These are phyloP conservation scores for Columba guinea DNA, from an alignment of 2,797 vertebrate genomes.

Conservation along the genomic window DNA sequence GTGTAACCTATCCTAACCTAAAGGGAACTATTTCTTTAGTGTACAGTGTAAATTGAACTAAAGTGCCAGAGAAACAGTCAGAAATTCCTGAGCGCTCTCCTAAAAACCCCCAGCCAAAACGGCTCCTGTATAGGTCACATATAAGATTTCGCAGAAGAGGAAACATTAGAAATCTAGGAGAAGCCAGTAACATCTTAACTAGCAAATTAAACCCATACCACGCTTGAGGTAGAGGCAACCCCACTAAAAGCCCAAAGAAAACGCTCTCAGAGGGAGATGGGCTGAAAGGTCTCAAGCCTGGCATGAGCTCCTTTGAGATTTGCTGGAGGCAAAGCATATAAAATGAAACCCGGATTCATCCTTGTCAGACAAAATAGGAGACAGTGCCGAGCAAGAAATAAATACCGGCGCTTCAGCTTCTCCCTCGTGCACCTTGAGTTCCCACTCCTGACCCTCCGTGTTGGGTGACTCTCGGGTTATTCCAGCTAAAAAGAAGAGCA, in stretches of 20 bases:
- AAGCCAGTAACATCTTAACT: background rate
- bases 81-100: constrained; percentile 14
- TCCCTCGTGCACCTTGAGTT: background rate
- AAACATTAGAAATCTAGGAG: constrained; percentile 9
- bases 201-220: constrained; percentile 27
- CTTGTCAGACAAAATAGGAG: background rate
- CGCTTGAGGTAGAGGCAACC: background rate
- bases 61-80: background rate
- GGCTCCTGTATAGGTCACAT: background rate
- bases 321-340: background rate
- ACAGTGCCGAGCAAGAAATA: background rate
- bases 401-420: background rate
- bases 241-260: background rate
- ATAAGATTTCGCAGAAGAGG: background rate
- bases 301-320: background rate
- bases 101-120: background rate
- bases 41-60: background rate
- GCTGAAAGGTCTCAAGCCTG: background rate
- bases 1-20: background rate
- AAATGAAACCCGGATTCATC: background rate
- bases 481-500: background rate
- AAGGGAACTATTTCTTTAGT: background rate
- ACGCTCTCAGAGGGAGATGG: background rate
- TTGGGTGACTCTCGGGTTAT: background rate
- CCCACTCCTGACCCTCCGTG: background rate